Percentiles rank a stretch among this genome's conserved stretches.
phyloP scores from a whole-genome alignment of 2,797 vertebrate genomes.

The Propithecus perrieri region DNA sequence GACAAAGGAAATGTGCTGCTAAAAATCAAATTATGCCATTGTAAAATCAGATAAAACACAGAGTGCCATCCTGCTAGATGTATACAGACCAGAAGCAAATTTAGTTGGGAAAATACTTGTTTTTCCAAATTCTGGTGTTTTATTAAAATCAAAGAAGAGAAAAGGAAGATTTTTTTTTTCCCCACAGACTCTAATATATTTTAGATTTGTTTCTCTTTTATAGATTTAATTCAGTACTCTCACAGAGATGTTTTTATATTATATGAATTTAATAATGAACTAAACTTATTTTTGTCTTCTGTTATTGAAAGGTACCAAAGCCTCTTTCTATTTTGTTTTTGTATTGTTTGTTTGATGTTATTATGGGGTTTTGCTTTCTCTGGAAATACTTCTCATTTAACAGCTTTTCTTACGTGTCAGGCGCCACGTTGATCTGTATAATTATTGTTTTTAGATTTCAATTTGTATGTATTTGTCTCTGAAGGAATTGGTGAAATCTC shows the following conservation, averaged over 20 bases:
- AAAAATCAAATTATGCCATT: conserved; percentile 22
- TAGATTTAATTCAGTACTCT: conserved; percentile 38
- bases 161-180: conserved; percentile 31
- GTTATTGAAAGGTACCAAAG: conserved; percentile 71
- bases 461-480: conserved; percentile 57
- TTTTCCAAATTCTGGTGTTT: conserved; percentile 29
- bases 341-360: conserved; percentile 39
- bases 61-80: neutral
- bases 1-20: conserved; percentile 23
- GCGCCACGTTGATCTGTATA: neutral
- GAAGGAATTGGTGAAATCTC: conserved; percentile 37
- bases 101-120: conserved; percentile 16
- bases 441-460: conserved; percentile 56
- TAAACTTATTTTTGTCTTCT: conserved; percentile 54
- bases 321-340: neutral
- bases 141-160: conserved; percentile 56
- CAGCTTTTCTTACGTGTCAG: conserved; percentile 30
- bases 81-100: conserved; percentile 27
- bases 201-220: conserved; percentile 64
- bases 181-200: conserved; percentile 41
- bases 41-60: neutral
- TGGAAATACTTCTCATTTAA: conserved; percentile 49
- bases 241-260: conserved; percentile 54
- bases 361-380: conserved; percentile 51
- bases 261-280: conserved; percentile 50